Base-by-base conservation (phyloP, 2,888 invertebrate species). In the Agrotis ipsilon region DNA sequence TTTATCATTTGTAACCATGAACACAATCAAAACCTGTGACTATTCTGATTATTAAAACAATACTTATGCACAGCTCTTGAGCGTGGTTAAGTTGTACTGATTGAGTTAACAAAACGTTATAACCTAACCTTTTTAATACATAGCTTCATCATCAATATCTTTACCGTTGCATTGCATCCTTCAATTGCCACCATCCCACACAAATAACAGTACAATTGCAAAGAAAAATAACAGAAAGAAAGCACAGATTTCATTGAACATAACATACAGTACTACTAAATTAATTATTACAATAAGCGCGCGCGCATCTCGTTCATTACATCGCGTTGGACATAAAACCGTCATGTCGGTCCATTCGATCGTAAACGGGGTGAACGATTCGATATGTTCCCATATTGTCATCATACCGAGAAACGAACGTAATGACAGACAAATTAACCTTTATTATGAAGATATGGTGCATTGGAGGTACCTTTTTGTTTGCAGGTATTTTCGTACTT, bases 321-420 rank as follows among this genome's bases (percentile, higher is more conserved):
- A 63, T 46, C 13, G 27, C 91, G 90, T 85, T 72, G 81, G 75
- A 75, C 89, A 90, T 94, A 93, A 93, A 92, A 80, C 86, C 86
- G 89, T 88, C 85, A 77, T 73, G 77, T 76, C 79, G 75, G 88
- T 79, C 92, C 92, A 88, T 94, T 79, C 76, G 88, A 80, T 93
- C 92, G 88, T 94, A 93, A 94, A 94, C 85, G 88, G 90, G 93
- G 92, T 93, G 94, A 94, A 94, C 86, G 93, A 76, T 91, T 92
- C 92, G 88, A 92, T 92, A 93, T 91, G 91, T 83, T 81, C 90
- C 87, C 87, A 84, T 88, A 90, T 91, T 92, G 91, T 90, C 91
- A 83, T 90, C 88, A 85, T 90, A 91, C 91, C 83, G 85, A 92
- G 92, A 92, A 92, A 86, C 87, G 88, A 84, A 85, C 81, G 75